Conservation (phyloP, 2,113 vertebrate species). For the Cercocebus atys region DNA sequence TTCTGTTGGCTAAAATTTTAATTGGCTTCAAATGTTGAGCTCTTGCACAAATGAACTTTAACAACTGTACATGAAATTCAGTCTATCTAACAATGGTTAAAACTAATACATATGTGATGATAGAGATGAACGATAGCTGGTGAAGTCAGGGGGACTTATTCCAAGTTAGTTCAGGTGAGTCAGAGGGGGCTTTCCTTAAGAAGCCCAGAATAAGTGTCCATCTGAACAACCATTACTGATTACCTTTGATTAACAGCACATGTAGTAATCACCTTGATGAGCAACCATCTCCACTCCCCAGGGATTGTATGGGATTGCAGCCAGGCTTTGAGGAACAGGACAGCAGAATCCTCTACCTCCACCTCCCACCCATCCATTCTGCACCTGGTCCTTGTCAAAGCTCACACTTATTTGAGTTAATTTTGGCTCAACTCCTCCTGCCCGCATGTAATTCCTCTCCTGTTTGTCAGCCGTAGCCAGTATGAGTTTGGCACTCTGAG, state of each 20-base stretch:
- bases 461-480: background rate
- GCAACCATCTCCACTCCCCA: background rate
- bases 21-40: background rate
- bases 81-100: background rate
- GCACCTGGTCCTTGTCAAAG: slow-evolving; percentile 44
- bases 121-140: background rate
- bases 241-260: background rate
- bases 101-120: background rate
- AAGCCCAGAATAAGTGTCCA: background rate
- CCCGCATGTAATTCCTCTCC: background rate
- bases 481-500: background rate
- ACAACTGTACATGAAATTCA: background rate
- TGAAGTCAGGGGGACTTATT: background rate
- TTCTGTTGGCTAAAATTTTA: background rate
- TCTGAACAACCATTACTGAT: background rate
- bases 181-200: background rate
- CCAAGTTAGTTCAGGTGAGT: background rate
- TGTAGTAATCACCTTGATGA: background rate
- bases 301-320: background rate
- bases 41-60: background rate
- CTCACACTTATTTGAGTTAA: background rate
- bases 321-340: background rate
- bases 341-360: background rate
- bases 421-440: background rate
- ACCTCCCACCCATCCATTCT: background rate